Evolutionary conservation across 2,888 invertebrate species (phyloP).

Genomic region (Macrosoma leucophasiata): DNA sequence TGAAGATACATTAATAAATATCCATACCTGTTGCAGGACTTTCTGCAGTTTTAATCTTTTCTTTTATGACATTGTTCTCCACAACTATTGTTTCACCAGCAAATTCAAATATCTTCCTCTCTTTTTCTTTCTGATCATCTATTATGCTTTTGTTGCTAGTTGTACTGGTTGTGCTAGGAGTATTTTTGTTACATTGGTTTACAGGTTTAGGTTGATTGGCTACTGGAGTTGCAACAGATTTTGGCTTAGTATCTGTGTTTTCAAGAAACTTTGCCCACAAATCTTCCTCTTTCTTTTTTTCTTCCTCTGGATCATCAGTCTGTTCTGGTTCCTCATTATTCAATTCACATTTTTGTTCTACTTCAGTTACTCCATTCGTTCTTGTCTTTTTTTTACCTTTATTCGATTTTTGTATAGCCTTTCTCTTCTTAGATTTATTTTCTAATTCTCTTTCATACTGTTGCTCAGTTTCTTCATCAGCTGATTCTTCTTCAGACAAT

Average conservation of each 20-base stretch:
- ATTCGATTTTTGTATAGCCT: slow-evolving; percentile 33
- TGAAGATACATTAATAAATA: too few relatives aligned
- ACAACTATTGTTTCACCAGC: slow-evolving; percentile 88
- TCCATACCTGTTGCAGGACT: slow-evolving; percentile 42
- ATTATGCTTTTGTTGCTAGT: slow-evolving; percentile 21
- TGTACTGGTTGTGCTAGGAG: not conserved
- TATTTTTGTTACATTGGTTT: too few relatives aligned
- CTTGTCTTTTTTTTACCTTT: slow-evolving; percentile 46
- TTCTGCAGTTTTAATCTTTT: slow-evolving; percentile 52
- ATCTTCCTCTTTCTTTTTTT: slow-evolving; percentile 83
- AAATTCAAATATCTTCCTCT: slow-evolving; percentile 86
- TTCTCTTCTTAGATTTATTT: slow-evolving; percentile 50
- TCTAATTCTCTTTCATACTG: slow-evolving; percentile 70
- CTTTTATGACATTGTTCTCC: slow-evolving; percentile 58
- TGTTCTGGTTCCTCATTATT: slow-evolving; percentile 41
- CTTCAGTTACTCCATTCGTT: slow-evolving; percentile 30
- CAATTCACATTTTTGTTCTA: too few relatives aligned
- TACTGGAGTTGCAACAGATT: slow-evolving; percentile 32
- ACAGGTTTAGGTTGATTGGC: slow-evolving; percentile 21
- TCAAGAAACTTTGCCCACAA: slow-evolving; percentile 88
- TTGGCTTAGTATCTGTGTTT: slow-evolving; percentile 76
- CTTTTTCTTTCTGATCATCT: slow-evolving; percentile 70
- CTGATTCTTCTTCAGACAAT: slow-evolving; percentile 81
- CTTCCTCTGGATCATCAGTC: slow-evolving; percentile 72
- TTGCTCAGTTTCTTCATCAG: slow-evolving; percentile 76